Evolutionary conservation across 2,113 vertebrate genomes (phyloP).

Genomic region (rat (Rattus norvegicus)): GRCr8 NC_086028.1:98810001-98810500

Average conservation of each 20-base stretch:
- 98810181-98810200: background rate
- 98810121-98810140: background rate
- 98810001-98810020: background rate
- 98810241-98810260: background rate
- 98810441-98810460: background rate
- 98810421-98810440: too few relatives aligned
- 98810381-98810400: background rate
- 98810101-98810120: background rate
- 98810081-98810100: background rate
- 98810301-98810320: rapidly evolving
- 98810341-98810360: background rate
- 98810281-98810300: background rate
- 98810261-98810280: background rate
- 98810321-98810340: background rate
- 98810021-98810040: background rate
- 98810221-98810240: background rate
- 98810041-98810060: background rate
- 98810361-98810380: background rate
- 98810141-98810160: background rate
- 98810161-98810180: background rate
- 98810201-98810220: background rate
- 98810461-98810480: background rate
- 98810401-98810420: background rate
- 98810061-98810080: background rate
- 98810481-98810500: too few relatives aligned